A percentile compares a stretch with the other conserved stretches of the same genome.
Conservation (phyloP, 2,888 invertebrate species). For the Parelbella ahira region DNA sequence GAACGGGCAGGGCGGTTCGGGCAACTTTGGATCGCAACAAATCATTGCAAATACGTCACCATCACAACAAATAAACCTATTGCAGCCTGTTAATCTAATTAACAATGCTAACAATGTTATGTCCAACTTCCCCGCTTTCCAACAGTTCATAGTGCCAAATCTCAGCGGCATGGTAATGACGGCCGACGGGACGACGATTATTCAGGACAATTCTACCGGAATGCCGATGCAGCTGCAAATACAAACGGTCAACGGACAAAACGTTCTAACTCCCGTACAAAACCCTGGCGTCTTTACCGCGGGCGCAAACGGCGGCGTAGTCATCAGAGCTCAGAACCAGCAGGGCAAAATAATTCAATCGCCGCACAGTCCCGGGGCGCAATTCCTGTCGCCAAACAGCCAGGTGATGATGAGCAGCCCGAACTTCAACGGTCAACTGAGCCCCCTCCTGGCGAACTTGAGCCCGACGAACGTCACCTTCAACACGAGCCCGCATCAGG, state of each 20-base stretch:
- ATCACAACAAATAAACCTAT: slow-evolving; percentile 84
- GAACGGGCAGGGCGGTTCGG: slow-evolving; percentile 84
- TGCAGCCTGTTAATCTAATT: slow-evolving; percentile 90
- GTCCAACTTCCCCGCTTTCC: slow-evolving; percentile 88
- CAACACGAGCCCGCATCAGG: slow-evolving; percentile 76
- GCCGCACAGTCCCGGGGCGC: slow-evolving; percentile 84
- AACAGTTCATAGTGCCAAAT: slow-evolving; percentile 91
- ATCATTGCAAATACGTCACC: slow-evolving; percentile 82
- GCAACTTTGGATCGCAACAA: slow-evolving; percentile 84
- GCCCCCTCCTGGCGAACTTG: slow-evolving; percentile 87
- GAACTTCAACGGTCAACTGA: slow-evolving; percentile 87
- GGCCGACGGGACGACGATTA: slow-evolving; percentile 87
- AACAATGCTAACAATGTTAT: slow-evolving; percentile 85
- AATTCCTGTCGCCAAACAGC: slow-evolving; percentile 87
- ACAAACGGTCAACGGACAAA: slow-evolving; percentile 89
- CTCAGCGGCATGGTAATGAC: slow-evolving; percentile 91
- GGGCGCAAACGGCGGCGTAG: slow-evolving; percentile 87
- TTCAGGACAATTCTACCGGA: slow-evolving; percentile 84
- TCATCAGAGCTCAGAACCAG: slow-evolving; percentile 87
- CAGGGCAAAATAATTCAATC: slow-evolving; percentile 86
- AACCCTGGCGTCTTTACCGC: slow-evolving; percentile 83
- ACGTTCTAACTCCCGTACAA: slow-evolving; percentile 87
- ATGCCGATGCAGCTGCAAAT: slow-evolving; percentile 88
- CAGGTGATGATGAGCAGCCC: slow-evolving; percentile 89
- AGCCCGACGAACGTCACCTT: slow-evolving; percentile 86